A percentile compares a stretch with the other conserved stretches of the same genome.
Evolutionary conservation across 2,797 vertebrate genomes (phyloP).

Genomic region (Lophotriccus pileatus): DNA sequence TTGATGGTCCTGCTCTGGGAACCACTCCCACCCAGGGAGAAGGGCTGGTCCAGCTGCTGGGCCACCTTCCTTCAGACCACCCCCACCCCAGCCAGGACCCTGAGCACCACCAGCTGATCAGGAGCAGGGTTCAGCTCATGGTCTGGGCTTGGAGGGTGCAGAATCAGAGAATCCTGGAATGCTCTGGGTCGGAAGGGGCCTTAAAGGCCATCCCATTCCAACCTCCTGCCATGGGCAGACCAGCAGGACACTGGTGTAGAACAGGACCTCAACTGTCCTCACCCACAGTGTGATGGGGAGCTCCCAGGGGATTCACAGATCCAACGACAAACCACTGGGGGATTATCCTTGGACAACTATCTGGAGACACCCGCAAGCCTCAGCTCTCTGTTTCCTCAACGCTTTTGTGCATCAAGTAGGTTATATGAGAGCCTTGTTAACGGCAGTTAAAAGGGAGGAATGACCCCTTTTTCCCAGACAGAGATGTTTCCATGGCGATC

Average conservation of each 20-base stretch:
- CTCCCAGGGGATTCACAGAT: neutral
- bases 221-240: neutral
- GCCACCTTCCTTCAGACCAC: neutral
- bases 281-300: accelerated
- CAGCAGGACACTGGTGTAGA: neutral
- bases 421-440: accelerated
- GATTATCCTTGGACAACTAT: neutral
- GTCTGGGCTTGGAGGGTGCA: too few species aligned
- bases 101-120: neutral
- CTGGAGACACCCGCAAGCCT: neutral
- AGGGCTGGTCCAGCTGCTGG: neutral
- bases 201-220: neutral
- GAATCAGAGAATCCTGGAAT: neutral
- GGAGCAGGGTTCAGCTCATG: accelerated
- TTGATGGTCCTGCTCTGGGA: neutral
- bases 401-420: neutral
- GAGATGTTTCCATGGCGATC: neutral
- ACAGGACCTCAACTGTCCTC: neutral
- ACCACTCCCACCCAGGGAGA: neutral
- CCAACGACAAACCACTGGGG: neutral
- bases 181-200: neutral
- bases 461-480: accelerated
- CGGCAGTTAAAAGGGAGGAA: neutral
- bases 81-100: neutral
- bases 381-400: accelerated